Conservation (phyloP, 2,888 invertebrate genomes). For the Drosophila engyochracea region DNA sequence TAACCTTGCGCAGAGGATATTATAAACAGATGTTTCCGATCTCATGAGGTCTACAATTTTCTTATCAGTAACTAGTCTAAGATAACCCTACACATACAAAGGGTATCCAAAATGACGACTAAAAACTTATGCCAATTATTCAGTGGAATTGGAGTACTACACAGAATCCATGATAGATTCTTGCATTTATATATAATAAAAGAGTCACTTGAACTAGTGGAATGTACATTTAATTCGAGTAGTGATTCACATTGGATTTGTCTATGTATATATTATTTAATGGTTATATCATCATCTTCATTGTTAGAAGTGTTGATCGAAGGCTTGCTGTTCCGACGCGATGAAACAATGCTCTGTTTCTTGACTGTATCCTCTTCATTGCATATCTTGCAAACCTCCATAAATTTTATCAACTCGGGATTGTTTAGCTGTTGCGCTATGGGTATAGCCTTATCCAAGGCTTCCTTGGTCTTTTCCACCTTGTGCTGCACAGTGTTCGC, state of each 20-base stretch:
- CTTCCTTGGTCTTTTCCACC: slow-evolving; percentile 76
- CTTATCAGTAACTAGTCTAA: neutral
- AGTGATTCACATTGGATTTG: neutral
- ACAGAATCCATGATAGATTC: neutral
- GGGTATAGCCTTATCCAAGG: slow-evolving; percentile 35
- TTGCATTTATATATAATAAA: neutral
- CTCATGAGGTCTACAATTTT: neutral
- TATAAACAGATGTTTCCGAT: neutral
- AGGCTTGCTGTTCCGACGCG: neutral
- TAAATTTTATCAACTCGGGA: slow-evolving; percentile 22
- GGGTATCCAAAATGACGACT: neutral
- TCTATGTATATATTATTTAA: neutral
- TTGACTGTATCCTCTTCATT: neutral
- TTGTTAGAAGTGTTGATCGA: neutral
- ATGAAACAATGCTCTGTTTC: neutral
- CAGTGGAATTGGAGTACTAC: neutral
- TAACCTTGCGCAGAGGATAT: neutral
- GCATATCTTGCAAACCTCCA: neutral
- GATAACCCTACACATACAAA: neutral
- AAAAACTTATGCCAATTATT: neutral
- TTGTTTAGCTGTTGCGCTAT: slow-evolving; percentile 19
- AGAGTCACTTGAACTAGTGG: neutral
- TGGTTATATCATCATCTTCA: neutral
- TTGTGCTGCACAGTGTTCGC: slow-evolving; percentile 75
- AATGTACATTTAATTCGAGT: neutral